Evolutionary conservation across 2,888 invertebrate species (phyloP), one percentile per base, ranked within the genome.

Genomic region (Cistogaster globosa): DNA sequence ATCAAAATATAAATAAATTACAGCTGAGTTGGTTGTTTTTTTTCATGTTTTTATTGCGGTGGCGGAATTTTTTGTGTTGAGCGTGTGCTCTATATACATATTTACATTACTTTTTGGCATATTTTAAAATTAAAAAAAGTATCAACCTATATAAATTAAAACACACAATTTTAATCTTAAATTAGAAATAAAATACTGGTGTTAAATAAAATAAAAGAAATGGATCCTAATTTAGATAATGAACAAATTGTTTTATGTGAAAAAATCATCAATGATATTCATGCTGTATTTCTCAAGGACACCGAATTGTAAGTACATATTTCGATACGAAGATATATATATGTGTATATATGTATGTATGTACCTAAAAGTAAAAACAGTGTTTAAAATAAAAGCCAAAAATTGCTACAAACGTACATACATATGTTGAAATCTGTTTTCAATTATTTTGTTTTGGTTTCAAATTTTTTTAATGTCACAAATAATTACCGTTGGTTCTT

Each of bases 211-310:
- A 18, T 51, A 76, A 80, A 26, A 26, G 26, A 26, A 68, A 80
- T 76, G 71, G 67, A 80, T 71, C 20, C 58, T 22, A 84, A 86
- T 78, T 51, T 87, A 18, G 96, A 90, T 78, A 92, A 92, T 89
- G 95, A 96, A 90, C 94, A 94, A 90, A 94, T 94, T 91, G 95
- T 96, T 75, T 94, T 97, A 86, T 96, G 96, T 81, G 96, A 97
- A 91, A 96, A 96, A 94, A 97, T 97, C 89, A 94, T 97, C 86
- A 94, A 94, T 88, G 97, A 97, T 90, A 94, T 97, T 86, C 95
- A 96, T 91, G 94, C 94, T 88, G 94, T 96, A 88, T 94, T 97
- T 90, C 94, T 94, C 88, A 96, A 95, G 93, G 96, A 97, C 92
- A 93, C 94, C 87, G 94, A 95, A 92, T 93, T 97, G 97, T 97